Conservation (phyloP, 1,140 invertebrate species). For the Diuraphis noxia region DNA sequence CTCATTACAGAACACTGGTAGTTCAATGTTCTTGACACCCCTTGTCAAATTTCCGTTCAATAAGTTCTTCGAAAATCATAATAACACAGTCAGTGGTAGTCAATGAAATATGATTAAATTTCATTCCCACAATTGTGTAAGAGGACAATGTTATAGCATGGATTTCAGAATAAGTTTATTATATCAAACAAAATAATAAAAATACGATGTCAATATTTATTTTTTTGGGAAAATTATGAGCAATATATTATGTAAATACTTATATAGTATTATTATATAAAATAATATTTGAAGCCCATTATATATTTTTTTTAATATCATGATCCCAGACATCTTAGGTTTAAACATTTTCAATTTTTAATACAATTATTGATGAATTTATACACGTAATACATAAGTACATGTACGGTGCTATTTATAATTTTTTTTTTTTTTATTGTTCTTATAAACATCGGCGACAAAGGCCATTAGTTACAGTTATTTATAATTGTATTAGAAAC, state of each 20-base stretch:
- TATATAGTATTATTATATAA: background rate
- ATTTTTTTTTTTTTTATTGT: too few species aligned
- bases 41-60: background rate
- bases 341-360: background rate
- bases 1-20: background rate
- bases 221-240: background rate
- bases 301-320: too few species aligned
- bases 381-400: background rate
- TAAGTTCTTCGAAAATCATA: background rate
- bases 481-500: too few species aligned
- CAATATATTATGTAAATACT: background rate
- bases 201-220: background rate
- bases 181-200: background rate
- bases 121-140: background rate
- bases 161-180: background rate
- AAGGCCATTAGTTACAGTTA: too few species aligned
- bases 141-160: background rate
- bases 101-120: background rate
- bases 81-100: background rate
- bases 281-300: background rate
- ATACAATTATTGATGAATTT: too few species aligned
- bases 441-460: too few species aligned
- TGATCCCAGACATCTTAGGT: background rate
- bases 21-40: constrained; percentile 22
- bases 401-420: background rate